phyloP scores from a whole-genome alignment of 2,888 invertebrate species.

The Dasypogon diadema region DNA sequence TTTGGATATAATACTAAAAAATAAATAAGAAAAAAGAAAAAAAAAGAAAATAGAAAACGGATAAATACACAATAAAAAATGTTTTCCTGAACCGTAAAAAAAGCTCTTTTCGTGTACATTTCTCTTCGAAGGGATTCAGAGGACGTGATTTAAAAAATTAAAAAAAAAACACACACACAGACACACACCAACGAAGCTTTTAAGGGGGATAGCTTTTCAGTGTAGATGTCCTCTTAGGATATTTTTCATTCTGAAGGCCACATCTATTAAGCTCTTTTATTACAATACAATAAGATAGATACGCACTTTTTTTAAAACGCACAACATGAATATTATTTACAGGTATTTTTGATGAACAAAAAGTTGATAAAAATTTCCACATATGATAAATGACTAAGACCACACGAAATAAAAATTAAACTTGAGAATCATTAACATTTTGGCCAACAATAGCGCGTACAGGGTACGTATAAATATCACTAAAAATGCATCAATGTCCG shows the following conservation, averaged over 20 bases:
- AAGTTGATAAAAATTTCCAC: too few species aligned
- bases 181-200: constrained; percentile 23
- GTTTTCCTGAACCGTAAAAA: not conserved
- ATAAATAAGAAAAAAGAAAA: too few species aligned
- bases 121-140: not conserved
- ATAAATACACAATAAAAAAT: not conserved
- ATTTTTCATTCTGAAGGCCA: constrained; percentile 43
- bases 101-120: not conserved
- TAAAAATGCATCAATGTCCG: constrained; percentile 41
- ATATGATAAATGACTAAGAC: too few species aligned
- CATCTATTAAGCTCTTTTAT: constrained; percentile 1
- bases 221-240: constrained; percentile 30
- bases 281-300: not conserved
- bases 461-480: constrained; percentile 56
- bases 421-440: too few species aligned
- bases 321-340: too few species aligned
- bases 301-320: not conserved
- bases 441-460: constrained; percentile 28
- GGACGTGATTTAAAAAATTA: not conserved
- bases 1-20: too few species aligned
- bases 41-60: not conserved
- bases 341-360: too few species aligned
- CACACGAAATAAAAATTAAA: too few species aligned
- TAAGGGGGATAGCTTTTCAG: constrained; percentile 4
- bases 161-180: not conserved